phyloP scores from a whole-genome alignment of 2,888 invertebrate species.

The Drosophila mimetica region DNA sequence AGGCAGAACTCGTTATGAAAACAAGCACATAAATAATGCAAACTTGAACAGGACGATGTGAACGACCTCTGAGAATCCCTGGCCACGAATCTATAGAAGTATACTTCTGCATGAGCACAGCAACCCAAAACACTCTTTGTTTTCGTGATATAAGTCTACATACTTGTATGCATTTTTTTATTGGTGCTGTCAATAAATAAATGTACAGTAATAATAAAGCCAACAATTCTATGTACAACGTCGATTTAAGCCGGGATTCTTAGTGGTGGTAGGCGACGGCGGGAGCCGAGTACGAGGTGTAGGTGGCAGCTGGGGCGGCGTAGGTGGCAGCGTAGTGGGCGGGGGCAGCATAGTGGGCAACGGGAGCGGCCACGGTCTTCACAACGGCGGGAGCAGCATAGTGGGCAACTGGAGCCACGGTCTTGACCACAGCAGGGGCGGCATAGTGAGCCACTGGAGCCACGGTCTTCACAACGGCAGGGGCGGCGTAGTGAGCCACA shows the following conservation, averaged over 20 bases:
- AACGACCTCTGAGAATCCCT: constrained; percentile 63
- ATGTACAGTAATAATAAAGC: constrained; percentile 62
- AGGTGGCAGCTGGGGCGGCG: constrained; percentile 43
- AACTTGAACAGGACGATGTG: constrained; percentile 69
- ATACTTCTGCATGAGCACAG: background rate
- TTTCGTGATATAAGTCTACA: constrained; percentile 41
- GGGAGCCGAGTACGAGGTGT: constrained; percentile 51
- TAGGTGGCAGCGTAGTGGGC: constrained; percentile 14
- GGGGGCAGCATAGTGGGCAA: constrained; percentile 22
- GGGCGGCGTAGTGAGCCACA: constrained; percentile 51
- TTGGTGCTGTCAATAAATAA: constrained; percentile 76
- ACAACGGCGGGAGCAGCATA: constrained; percentile 48
- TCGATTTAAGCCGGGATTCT: constrained; percentile 25
- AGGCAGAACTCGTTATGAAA: constrained; percentile 69
- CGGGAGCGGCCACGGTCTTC: constrained; percentile 50
- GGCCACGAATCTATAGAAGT: constrained; percentile 1
- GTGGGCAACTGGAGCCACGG: constrained; percentile 43
- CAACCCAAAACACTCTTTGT: constrained; percentile 2
- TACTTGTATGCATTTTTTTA: constrained; percentile 72
- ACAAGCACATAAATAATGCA: constrained; percentile 33
- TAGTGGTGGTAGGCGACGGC: constrained; percentile 59
- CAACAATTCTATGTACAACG: constrained; percentile 62
- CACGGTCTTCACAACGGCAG: constrained; percentile 15
- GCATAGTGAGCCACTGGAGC: constrained; percentile 43
- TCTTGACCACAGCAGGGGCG: constrained; percentile 52